Percentiles rank a stretch among this genome's conserved stretches.
phyloP scores from a whole-genome alignment of 2,113 vertebrate genomes.

The Ctenodactylus gundi region DNA sequence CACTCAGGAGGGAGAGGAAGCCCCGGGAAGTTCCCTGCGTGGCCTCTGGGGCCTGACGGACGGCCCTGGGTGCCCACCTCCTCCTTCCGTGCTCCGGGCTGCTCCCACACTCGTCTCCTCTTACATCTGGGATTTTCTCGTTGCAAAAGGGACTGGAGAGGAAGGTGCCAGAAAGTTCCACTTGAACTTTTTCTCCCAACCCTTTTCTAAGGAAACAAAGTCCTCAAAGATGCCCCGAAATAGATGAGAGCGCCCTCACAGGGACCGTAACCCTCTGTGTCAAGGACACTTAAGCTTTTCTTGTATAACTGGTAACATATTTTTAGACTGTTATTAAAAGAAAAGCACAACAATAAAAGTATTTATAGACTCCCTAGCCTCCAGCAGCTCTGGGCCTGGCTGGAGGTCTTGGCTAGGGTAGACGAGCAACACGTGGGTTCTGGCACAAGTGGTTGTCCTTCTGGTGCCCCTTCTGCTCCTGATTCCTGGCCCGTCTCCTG shows the following conservation, averaged over 20 bases:
- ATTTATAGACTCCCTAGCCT: neutral
- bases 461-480: rapidly evolving
- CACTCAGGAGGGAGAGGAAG: neutral
- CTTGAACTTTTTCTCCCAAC: neutral
- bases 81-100: neutral
- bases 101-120: neutral
- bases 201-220: neutral
- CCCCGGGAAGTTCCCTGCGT: neutral
- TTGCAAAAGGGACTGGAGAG: neutral
- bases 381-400: neutral
- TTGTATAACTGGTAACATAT: neutral
- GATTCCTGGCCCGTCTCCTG: rapidly evolving
- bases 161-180: neutral
- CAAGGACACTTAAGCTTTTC: neutral
- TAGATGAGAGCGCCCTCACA: neutral
- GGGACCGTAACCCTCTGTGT: neutral
- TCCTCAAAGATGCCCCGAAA: neutral
- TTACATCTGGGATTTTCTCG: neutral
- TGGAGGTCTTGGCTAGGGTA: neutral
- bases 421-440: neutral
- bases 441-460: rapidly evolving
- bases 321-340: neutral
- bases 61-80: too few species aligned
- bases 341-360: neutral
- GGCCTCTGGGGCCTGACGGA: too few species aligned